Evolutionary conservation across 2,797 vertebrate species (phyloP).

Genomic region (Lepilemur ruficaudatus): DNA sequence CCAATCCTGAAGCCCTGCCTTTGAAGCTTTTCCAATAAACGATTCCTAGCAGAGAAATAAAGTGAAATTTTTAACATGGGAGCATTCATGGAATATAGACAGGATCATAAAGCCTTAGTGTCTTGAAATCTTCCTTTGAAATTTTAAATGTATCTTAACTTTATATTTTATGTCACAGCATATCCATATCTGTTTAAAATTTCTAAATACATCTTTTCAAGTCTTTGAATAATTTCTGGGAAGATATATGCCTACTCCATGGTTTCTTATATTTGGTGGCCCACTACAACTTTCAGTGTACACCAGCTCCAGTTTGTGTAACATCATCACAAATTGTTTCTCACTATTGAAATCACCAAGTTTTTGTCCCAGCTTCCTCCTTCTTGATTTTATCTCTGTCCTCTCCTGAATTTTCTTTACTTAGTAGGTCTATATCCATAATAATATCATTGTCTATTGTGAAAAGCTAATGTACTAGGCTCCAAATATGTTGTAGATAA

Average conservation of each 20-base stretch:
- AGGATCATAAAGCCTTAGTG: background rate
- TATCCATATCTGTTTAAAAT: background rate
- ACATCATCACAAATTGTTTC: background rate
- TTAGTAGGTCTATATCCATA: background rate
- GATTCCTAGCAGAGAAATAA: background rate
- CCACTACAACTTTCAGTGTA: background rate
- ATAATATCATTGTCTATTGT: background rate
- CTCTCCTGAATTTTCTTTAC: background rate
- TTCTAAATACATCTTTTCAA: background rate
- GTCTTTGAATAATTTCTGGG: background rate
- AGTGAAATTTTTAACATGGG: background rate
- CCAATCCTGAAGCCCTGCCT: background rate
- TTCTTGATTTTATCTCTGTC: background rate
- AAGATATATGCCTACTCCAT: background rate
- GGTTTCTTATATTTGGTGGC: background rate
- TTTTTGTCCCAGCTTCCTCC: background rate
- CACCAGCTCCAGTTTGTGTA: background rate
- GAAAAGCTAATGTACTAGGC: background rate
- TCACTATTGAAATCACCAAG: background rate
- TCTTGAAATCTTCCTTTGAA: background rate
- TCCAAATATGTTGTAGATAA: background rate
- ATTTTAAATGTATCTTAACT: background rate
- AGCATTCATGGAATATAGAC: background rate
- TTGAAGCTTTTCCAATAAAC: conserved; percentile 2
- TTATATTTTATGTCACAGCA: background rate